phyloP scores from a whole-genome alignment of 1,140 invertebrate genomes.

The Apolygus lucorum region DNA sequence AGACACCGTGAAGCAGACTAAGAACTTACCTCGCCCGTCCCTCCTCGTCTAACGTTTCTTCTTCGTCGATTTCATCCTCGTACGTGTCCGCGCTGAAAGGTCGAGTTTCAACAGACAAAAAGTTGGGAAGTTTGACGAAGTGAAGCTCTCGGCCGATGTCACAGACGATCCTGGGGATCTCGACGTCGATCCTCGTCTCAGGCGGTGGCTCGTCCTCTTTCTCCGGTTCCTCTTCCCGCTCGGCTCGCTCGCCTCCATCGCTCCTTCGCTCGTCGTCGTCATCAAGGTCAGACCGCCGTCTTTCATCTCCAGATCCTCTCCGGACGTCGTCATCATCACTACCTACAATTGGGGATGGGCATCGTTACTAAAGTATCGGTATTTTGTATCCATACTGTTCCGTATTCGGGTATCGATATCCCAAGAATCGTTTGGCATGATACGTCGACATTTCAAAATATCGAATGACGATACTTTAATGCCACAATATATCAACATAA shows the following conservation, averaged over 20 bases:
- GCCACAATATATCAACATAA: too few relatives aligned
- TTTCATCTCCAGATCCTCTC: slow-evolving; percentile 37
- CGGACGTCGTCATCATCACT: slow-evolving; percentile 43
- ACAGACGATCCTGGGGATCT: slow-evolving; percentile 89
- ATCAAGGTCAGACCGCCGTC: slow-evolving; percentile 11
- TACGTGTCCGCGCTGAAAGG: slow-evolving; percentile 93
- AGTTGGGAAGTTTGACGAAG: slow-evolving; percentile 91
- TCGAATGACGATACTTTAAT: too few relatives aligned
- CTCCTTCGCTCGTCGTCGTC: slow-evolving; percentile 28
- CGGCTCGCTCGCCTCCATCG: slow-evolving; percentile 29
- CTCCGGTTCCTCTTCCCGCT: slow-evolving; percentile 51
- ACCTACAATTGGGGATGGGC: too few relatives aligned
- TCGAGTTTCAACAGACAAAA: slow-evolving; percentile 81
- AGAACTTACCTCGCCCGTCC: slow-evolving; percentile 72
- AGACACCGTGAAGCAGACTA: too few relatives aligned
- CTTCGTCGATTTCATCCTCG: slow-evolving; percentile 98
- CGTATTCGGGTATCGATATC: too few relatives aligned
- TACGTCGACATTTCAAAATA: too few relatives aligned
- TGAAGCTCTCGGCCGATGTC: slow-evolving; percentile 86
- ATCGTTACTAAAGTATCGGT: too few relatives aligned
- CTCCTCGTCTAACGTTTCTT: slow-evolving; percentile 96
- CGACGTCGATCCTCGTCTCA: slow-evolving; percentile 91
- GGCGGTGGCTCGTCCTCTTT: slow-evolving; percentile 68
- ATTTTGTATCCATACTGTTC: too few relatives aligned
- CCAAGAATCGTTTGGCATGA: too few relatives aligned